Evolutionary conservation across 2,888 invertebrate species (phyloP), one percentile per base, ranked within the genome.

Genomic region (Pachliopta kotzebuea): DNA sequence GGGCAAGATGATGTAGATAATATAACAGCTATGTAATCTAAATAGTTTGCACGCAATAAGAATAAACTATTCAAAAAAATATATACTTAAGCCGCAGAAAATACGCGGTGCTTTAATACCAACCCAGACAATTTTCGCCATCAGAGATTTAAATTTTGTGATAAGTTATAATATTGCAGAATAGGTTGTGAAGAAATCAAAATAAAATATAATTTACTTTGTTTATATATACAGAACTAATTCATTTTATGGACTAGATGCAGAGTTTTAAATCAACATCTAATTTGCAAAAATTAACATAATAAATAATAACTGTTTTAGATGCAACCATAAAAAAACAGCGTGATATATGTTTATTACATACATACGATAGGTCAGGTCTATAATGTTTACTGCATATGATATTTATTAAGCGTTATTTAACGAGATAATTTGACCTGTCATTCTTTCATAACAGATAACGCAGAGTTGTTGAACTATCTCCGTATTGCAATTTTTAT

Each of bases 371-470:
- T 56, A 49, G 62, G 56, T 62, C 61, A 61, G 55, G 23, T 50
- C 61, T 21, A 20, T 56, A 45, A 56, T 50, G 50, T 49, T 20
- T 21, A 37, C 45, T 21, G 20, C 18, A 21, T 11, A 56, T 18
- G 18, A 56, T 60, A 45, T 60, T 56, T 52, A 53, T 56, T 58
- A 11, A 54, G 60, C 37, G 26, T 18, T 26, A 6, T 58, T 21
- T 3, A 61, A 56, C 56, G 26, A 56, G 60, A 52, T 52, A 52
- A 60, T 26, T 56, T 60, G 60, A 64, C 60, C 63, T 64, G 29
- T 29, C 49, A 54, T 59, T 54, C 17, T 59, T 60, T 60, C 29
- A 14, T 49, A 58, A 60, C 24, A 52, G 56, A 60, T 60, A 60
- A 53, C 23, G 21, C 29, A 31, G 24, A 55, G 7, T 14, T 55